Evolutionary conservation across 2,113 vertebrate species (phyloP), one percentile per base, ranked within the genome.

Genomic region (Mesitornis unicolor): DNA sequence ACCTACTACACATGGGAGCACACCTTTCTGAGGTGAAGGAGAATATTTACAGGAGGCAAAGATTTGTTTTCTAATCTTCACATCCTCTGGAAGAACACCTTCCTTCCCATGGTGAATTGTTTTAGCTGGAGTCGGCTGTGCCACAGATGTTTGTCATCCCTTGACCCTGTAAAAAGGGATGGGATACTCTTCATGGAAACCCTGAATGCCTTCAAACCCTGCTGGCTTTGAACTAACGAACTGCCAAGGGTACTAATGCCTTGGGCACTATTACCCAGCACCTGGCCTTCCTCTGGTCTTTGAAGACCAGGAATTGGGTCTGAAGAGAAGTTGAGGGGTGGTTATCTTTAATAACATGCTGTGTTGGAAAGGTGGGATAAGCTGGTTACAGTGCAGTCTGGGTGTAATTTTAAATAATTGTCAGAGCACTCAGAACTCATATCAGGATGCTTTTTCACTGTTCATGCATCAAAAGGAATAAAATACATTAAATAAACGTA

Each of bases 321-420:
- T 89, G 45, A 95, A 79, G 36, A 80, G 81, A 91, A 89, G 84
- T 57, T 82, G 68, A 82, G 17, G 38, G 70, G 60, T 90, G 33
- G 53, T 93, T 94, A 85, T 78, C 78, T 83, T 85, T 90, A 87
- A 95, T 90, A 88, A 64, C 9, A 31, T 90, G 78, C 90, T 90
- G 33, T 70, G 51, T 85, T 92, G 85, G 54, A 85, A 96, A 89
- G 81, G 74, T 80, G 54, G 68, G 35, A 83, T 94, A 90, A 94
- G 76, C 75, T 90, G 87, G 83, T 95, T 92, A 85, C 18, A n/a
- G 36, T 68, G 84, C 79, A 93, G 80, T 35, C 86, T 54, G 64
- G 87, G 54, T 80, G 56, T 84, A 87, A 93, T 94, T 96, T 93
- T 56, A 83, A 95, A 95, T 96, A 96, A 96, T 86, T 86, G 87